Evolutionary conservation across 2,888 invertebrate species (phyloP), one percentile per base, ranked within the genome.

Genomic region (Emesis russula): DNA sequence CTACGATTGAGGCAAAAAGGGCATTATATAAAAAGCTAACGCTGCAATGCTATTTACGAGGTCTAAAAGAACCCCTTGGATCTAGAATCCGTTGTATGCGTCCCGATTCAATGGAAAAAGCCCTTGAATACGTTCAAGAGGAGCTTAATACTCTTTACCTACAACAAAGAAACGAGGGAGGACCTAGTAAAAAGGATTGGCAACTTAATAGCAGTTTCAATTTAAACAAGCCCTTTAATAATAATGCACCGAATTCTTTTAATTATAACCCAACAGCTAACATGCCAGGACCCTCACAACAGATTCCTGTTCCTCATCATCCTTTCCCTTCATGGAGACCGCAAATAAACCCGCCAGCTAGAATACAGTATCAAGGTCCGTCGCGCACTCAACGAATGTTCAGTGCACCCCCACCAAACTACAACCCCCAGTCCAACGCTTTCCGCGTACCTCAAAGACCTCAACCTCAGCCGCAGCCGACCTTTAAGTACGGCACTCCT

Each of bases 351-450:
- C 2, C 4, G 36, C 36, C 36, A 4, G 36, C 36, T 36, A 36
- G 36, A 36, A 36, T 36, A 36, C 36, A 36, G 36, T 36, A 36
- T 4, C 36, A 36, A 36, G 36, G 36, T 36, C 36, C 36, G 4
- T 36, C 36, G 36, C 36, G 66, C 7, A 66, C 66, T 6, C 66
- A 66, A 33, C 66, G 25, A 79, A 85, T 68, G 31, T 78, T 70
- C 15, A 31, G 41, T 31, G 68, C 79, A 44, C 44, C 71, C 73
- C 81, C 83, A 18, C 83, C 73, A 0, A 83, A 83, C 25, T 83
- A 87, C 53, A 73, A 81, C n/a, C 81, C 77, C 7, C 36, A 36
- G 36, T 36, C 36, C 36, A 36, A 36, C 4, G 36, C 36, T 36
- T 36, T 36, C 36, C 36, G 36, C 36, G 36, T 36, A 36, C 36